Evolutionary conservation across 2,888 invertebrate species (phyloP), one percentile per base, ranked within the genome.

Genomic region (Macaria notata): DNA sequence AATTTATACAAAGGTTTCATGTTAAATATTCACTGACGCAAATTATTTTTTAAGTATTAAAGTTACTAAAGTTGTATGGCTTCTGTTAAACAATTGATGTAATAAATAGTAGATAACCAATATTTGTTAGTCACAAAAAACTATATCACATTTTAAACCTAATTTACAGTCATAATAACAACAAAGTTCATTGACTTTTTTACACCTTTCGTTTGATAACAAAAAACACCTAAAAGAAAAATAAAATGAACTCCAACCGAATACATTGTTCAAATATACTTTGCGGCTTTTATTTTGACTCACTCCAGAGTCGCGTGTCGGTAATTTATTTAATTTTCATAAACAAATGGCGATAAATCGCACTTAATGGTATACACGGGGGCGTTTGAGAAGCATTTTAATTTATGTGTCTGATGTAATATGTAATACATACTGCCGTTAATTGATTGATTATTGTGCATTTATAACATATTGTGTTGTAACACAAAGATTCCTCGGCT

Each of bases 241-340:
- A 38, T 31, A 58, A 56, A 58, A 38, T 48, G 38, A 29, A 31
- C 44, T 36, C 38, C 41, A 48, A 62, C 61, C 64, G 45, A 61
- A 59, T n/a, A 62, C 42, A 54, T 43, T 41, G 31, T 52, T 47
- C 8, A 31, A n/a, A 9, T 31, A 33, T 36, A 50, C 45, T 54
- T 56, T 64, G 61, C 53, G 64, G 61, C 61, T 63, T 65, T 8
- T 64, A 56, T 61, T 57, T 49, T 61, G 54, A 55, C 51, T 61
- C 54, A 55, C 47, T 33, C 36, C 41, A 30, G 39, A 38, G 43
- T 47, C 19, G 9, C 38, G 9, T 46, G 49, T 46, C 55, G 19
- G 19, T 19, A 19, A 19, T 19, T 19, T 19, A 19, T 46, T 36
- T 9, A 31, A 41, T 36, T 36, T 19, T 31, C 8, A 44, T 6